These are phyloP conservation scores for Galerucella pusilla DNA, from an alignment of 2,888 invertebrate genomes.

Conservation along the genomic window DNA sequence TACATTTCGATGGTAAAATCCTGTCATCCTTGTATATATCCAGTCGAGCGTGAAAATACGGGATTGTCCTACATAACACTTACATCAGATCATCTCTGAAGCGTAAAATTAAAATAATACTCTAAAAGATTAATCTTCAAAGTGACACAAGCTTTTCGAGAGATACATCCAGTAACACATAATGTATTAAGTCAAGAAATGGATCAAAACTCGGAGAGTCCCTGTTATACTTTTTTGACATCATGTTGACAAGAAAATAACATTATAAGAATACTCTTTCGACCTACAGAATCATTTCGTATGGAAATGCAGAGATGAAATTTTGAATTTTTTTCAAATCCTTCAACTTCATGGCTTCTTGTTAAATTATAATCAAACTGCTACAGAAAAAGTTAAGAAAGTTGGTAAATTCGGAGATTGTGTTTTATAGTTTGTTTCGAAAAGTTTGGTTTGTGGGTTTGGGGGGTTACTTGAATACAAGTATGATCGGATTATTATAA, in stretches of 20 bases:
- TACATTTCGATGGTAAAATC: neutral
- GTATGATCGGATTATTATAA: too few species aligned
- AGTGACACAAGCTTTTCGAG: slow-evolving; percentile 52
- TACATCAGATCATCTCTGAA: slow-evolving; percentile 48
- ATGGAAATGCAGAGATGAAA: neutral
- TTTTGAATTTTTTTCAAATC: too few species aligned
- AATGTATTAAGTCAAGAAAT: slow-evolving; percentile 35
- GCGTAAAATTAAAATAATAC: slow-evolving; percentile 62
- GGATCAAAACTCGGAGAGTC: slow-evolving; percentile 26
- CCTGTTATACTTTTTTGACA: slow-evolving; percentile 37
- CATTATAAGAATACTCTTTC: slow-evolving; percentile 29
- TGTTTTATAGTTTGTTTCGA: too few species aligned
- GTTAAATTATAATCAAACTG: too few species aligned
- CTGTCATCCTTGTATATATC: slow-evolving; percentile 4
- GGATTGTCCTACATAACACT: slow-evolving; percentile 41
- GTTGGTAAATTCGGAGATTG: too few species aligned
- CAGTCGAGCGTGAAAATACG: neutral
- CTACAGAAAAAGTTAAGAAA: too few species aligned
- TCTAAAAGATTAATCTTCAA: slow-evolving; percentile 60
- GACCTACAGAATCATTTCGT: neutral
- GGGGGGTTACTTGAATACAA: too few species aligned
- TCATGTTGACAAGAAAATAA: slow-evolving; percentile 37
- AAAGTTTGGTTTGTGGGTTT: too few species aligned
- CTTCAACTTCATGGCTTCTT: too few species aligned
- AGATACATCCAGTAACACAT: slow-evolving; percentile 42